Evolutionary conservation across 2,113 vertebrate genomes (phyloP).

Genomic region (Periophthalmus modestus): DNA sequence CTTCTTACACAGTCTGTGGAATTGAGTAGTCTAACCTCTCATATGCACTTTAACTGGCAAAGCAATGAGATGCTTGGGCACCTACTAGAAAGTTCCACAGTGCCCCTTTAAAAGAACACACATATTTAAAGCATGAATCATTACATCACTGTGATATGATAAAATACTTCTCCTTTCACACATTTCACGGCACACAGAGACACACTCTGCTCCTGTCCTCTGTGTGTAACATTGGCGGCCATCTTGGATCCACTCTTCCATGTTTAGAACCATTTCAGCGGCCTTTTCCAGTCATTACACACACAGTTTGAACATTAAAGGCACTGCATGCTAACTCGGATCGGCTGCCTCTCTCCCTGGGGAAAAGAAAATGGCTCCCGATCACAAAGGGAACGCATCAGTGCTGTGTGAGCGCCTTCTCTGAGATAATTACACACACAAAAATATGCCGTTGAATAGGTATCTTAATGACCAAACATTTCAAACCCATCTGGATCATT

Average conservation of each 20-base stretch:
- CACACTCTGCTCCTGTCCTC: neutral
- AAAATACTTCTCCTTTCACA: neutral
- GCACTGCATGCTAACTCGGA: conserved; percentile 17
- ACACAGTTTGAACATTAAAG: conserved; percentile 56
- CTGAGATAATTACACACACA: conserved; percentile 62
- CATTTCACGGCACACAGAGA: neutral
- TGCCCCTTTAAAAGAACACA: no score
- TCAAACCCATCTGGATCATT: conserved; percentile 72
- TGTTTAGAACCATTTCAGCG: conserved; percentile 35
- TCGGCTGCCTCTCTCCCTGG: conserved; percentile 40
- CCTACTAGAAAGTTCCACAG: no score
- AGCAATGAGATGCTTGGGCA: no score
- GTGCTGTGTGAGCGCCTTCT: conserved; percentile 50
- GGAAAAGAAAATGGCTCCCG: conserved; percentile 62
- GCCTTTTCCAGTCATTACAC: conserved; percentile 34
- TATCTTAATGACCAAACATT: conserved; percentile 74
- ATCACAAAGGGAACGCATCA: conserved; percentile 64
- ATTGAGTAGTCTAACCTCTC: no score
- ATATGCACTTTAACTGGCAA: no score
- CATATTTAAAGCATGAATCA: no score
- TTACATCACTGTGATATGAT: neutral
- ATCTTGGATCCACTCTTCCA: conserved; percentile 32
- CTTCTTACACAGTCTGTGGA: no score
- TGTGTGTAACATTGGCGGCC: neutral
- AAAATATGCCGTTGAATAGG: conserved; percentile 54